These are phyloP conservation scores for Orestias chungarensis DNA, from an alignment of 2,797 vertebrate species.

Conservation along the genomic window DNA sequence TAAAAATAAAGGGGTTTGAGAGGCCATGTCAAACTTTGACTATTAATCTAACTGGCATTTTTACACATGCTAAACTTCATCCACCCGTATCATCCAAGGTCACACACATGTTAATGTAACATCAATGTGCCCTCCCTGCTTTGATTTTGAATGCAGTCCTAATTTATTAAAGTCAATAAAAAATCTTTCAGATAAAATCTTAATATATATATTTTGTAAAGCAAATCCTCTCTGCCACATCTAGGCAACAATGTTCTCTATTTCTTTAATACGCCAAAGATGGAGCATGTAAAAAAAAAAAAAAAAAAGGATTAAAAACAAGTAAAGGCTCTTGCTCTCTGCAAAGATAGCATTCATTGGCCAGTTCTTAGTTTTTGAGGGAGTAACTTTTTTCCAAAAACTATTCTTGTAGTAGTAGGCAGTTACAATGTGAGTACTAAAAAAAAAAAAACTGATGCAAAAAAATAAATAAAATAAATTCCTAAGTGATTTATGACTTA, in stretches of 20 bases:
- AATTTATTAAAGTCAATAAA: background rate
- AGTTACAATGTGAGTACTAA: too few species aligned
- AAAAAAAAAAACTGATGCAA: too few species aligned
- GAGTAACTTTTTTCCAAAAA: too few species aligned
- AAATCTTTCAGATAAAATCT: background rate
- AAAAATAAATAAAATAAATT: too few species aligned
- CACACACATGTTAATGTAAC: background rate
- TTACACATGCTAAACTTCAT: too few species aligned
- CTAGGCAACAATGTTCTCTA: background rate
- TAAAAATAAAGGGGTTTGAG: background rate
- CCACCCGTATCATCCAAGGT: too few species aligned
- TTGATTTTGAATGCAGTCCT: too few species aligned
- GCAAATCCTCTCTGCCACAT: background rate
- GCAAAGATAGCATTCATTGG: background rate
- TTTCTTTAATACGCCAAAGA: background rate
- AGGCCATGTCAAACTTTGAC: background rate
- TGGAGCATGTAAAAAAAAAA: background rate
- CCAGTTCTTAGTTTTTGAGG: background rate
- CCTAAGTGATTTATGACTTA: too few species aligned
- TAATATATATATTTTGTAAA: background rate
- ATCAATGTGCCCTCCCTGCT: too few species aligned
- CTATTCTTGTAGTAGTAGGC: too few species aligned
- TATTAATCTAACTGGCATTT: background rate
- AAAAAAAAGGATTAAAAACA: background rate
- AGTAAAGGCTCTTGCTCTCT: background rate